Conservation (phyloP, 2,888 invertebrate species). For the Dione vanillae region DNA sequence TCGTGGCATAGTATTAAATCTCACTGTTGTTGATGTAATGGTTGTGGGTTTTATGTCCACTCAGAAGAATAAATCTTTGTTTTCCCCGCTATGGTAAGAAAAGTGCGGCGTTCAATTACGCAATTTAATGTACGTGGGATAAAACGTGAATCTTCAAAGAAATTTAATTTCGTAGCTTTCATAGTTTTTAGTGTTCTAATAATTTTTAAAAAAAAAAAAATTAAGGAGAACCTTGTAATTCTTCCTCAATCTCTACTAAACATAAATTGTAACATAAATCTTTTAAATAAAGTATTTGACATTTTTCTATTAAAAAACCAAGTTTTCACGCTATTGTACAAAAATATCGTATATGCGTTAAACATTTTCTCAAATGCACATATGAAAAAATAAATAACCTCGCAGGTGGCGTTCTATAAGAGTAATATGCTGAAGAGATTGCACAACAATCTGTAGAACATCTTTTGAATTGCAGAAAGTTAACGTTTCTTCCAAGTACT, state of each 20-base stretch:
- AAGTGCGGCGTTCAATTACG: background rate
- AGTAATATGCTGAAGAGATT: slow-evolving; percentile 30
- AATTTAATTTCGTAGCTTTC: too few relatives aligned
- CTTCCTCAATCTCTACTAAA: background rate
- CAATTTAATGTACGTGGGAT: background rate
- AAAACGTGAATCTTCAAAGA: too few relatives aligned
- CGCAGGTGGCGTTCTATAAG: slow-evolving; percentile 26
- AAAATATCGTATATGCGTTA: background rate
- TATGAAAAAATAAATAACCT: slow-evolving; percentile 24
- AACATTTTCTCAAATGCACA: slow-evolving; percentile 7
- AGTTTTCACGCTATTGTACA: background rate
- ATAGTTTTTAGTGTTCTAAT: too few relatives aligned
- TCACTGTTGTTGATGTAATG: too few relatives aligned
- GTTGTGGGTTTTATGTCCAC: background rate
- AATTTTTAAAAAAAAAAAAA: too few relatives aligned
- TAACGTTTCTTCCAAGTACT: slow-evolving; percentile 25
- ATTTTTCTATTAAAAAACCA: background rate
- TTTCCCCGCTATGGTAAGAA: background rate
- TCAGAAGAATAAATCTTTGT: background rate
- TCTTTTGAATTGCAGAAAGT: slow-evolving; percentile 27
- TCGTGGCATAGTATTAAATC: too few relatives aligned
- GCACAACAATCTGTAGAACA: slow-evolving; percentile 25
- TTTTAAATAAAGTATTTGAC: background rate
- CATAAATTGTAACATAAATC: background rate
- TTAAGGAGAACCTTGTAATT: too few relatives aligned